Base-by-base conservation (phyloP, 2,113 vertebrate species). In the Zingel zingel region DNA sequence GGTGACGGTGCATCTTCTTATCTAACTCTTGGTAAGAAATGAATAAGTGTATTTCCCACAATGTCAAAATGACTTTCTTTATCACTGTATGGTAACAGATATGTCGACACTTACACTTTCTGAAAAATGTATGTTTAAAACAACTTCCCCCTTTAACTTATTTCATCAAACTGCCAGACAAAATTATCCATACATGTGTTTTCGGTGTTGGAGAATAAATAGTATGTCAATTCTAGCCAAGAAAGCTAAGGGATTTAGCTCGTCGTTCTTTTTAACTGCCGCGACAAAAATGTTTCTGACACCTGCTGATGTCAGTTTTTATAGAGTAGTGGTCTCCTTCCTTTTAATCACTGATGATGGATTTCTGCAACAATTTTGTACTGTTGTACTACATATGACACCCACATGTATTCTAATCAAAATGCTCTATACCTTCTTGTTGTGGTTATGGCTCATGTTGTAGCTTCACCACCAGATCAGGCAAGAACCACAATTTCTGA, bases 381-480 rank as follows among this genome's bases (percentile, higher is more conserved):
- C 51, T 50, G 56, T 45, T 69, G 13, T 19, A 30, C 54, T 15
- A 33, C 64, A 77, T 19, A 66, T 81, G 61, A 81, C 14, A 21
- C 48, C 43, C 74, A 85, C 23, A 62, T 89, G 85, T 66, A 72
- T 57, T 68, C 3, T 65, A 71, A 85, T 75, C 45, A 64, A 73
- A 85, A 87, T 0, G 53, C 70, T 53, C 62, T 2, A 43, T 58
- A 79, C 36, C 47, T 80, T 87, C 50, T 86, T 86, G 81, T 84
- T 88, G 81, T 85, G 91, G 88, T 85, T 80, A 62, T 39, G 48
- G 50, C 79, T 75, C 67, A 63, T 87, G 86, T 88, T 74, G 62
- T 65, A 82, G 76, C 16, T 51, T 82, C 25, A 65, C 85, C 85
- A 57, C 66, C 51, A 74, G 53, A 92, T 92, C 77, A 80, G 82